Conservation (phyloP, 2,113 vertebrate genomes). For the Thalassarche chlororhynchos region DNA sequence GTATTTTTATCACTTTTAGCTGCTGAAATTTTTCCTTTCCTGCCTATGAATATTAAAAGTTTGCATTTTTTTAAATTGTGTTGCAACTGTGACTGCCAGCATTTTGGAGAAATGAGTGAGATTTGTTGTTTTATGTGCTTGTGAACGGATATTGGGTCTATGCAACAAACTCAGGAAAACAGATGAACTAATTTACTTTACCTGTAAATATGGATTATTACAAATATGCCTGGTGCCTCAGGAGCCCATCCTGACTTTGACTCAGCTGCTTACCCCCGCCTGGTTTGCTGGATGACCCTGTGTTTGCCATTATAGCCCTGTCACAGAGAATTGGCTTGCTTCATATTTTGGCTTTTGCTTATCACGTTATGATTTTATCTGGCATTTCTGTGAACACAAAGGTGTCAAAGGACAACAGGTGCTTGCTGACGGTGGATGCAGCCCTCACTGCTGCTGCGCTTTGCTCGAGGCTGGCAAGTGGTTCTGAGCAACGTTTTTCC, state of each 20-base stretch:
- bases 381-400: neutral
- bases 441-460: neutral
- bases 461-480: neutral
- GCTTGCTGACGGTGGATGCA: neutral
- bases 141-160: neutral
- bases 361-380: neutral
- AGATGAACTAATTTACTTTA: neutral
- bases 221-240: neutral
- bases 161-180: neutral
- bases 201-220: neutral
- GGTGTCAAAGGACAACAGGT: neutral
- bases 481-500: neutral
- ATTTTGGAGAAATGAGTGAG: neutral
- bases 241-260: accelerated
- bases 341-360: accelerated
- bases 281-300: neutral
- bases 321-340: neutral
- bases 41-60: neutral
- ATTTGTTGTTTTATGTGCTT: neutral
- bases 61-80: accelerated
- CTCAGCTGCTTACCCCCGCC: neutral
- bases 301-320: neutral
- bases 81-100: neutral
- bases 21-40: neutral
- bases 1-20: neutral